Conservation (phyloP, 1,140 invertebrate genomes). For the Solen grandis region DNA sequence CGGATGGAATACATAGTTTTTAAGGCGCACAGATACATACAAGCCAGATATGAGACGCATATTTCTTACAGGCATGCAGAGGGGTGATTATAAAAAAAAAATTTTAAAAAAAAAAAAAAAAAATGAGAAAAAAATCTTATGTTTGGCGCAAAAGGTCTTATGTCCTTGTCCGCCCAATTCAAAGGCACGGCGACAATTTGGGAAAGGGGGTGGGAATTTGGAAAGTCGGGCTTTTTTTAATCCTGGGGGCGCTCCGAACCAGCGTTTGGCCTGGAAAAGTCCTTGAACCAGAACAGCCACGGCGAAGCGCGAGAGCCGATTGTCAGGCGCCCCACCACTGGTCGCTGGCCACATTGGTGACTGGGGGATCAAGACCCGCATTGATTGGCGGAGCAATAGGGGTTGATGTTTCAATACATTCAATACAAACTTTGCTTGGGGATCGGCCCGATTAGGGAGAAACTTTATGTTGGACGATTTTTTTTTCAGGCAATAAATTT, state of each 20-base stretch:
- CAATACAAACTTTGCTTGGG: background rate
- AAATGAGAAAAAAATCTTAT: no score
- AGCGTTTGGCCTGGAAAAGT: background rate
- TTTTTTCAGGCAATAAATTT: background rate
- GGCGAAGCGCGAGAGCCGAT: background rate
- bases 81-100: no score
- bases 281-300: constrained; percentile 40
- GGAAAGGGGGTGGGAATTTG: constrained; percentile 11
- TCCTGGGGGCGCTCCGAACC: constrained; percentile 5
- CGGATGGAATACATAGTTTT: no score
- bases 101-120: no score
- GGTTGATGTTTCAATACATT: background rate
- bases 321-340: constrained; percentile 3
- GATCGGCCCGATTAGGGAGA: background rate
- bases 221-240: constrained; percentile 38
- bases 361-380: constrained; percentile 11
- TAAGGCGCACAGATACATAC: no score
- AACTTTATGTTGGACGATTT: background rate
- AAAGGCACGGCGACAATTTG: constrained; percentile 23
- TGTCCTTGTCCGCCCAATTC: constrained; percentile 21
- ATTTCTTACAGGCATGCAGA: no score
- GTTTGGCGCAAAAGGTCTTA: constrained; percentile 12
- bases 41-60: no score
- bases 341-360: constrained; percentile 10
- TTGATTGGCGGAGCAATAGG: no score